A percentile compares a stretch with the other conserved stretches of the same genome.
These are phyloP conservation scores for Polymixis flavicincta DNA, from an alignment of 2,888 invertebrate species.

Conservation along the genomic window DNA sequence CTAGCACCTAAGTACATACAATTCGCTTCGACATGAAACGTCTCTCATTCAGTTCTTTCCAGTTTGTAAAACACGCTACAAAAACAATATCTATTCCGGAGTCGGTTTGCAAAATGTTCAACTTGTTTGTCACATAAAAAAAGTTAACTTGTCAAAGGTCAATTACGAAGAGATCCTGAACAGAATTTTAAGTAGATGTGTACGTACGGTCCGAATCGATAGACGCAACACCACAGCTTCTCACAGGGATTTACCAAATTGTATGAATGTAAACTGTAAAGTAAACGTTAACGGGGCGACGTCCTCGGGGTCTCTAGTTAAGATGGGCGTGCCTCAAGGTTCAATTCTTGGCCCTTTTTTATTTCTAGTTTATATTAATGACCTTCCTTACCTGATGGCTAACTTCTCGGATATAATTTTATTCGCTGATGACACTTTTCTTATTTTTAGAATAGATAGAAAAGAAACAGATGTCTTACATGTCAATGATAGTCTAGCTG, in stretches of 20 bases:
- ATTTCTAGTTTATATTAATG: too few relatives aligned
- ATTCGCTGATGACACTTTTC: too few relatives aligned
- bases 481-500: too few relatives aligned
- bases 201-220: constrained; percentile 20
- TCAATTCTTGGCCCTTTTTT: too few relatives aligned
- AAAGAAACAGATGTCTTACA: too few relatives aligned
- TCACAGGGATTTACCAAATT: constrained; percentile 1
- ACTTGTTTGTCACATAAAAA: constrained; percentile 17
- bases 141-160: constrained; percentile 17
- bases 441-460: too few relatives aligned
- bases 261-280: neutral
- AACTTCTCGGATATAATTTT: too few relatives aligned
- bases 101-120: neutral
- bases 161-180: constrained; percentile 11
- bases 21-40: neutral
- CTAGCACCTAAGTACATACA: too few relatives aligned
- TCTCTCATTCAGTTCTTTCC: neutral
- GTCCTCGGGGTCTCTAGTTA: too few relatives aligned
- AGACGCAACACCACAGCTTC: neutral
- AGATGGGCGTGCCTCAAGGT: too few relatives aligned
- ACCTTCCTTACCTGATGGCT: too few relatives aligned
- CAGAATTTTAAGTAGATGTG: constrained; percentile 40
- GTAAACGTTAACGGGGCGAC: too few relatives aligned
- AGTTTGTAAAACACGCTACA: neutral
- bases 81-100: neutral